Conservation (phyloP, 1,140 invertebrate species). For the Drosophila equinoxialis region DNA sequence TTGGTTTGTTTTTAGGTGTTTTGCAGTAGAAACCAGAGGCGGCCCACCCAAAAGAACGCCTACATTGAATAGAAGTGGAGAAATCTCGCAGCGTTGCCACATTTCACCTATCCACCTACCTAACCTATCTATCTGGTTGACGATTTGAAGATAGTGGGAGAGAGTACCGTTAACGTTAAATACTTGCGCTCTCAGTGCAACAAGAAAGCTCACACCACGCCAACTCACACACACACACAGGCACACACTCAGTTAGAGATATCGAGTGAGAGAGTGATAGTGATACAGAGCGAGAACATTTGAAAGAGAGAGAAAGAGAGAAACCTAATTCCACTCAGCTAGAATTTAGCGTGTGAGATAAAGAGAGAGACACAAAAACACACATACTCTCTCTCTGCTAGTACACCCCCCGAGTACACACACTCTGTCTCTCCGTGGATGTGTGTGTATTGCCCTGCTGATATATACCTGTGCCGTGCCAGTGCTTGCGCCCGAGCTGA, state of each 20-base stretch:
- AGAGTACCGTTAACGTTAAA: slow-evolving; percentile 53
- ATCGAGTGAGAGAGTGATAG: slow-evolving; percentile 38
- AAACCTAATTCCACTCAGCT: slow-evolving; percentile 4
- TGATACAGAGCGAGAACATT: slow-evolving; percentile 21
- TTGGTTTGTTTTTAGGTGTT: slow-evolving; percentile 55
- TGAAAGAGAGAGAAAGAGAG: slow-evolving; percentile 21
- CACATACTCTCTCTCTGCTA: too few species aligned
- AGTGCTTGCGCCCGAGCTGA: slow-evolving; percentile 2
- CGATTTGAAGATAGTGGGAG: slow-evolving; percentile 60
- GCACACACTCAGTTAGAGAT: slow-evolving; percentile 13
- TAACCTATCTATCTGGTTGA: slow-evolving; percentile 9
- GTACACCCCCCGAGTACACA: slow-evolving; percentile 1
- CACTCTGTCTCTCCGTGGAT: background rate
- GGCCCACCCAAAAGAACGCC: slow-evolving; percentile 67
- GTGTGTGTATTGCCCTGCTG: background rate
- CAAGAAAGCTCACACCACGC: slow-evolving; percentile 26
- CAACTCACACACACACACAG: background rate
- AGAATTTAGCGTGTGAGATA: background rate
- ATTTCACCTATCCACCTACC: slow-evolving; percentile 10
- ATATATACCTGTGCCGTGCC: background rate
- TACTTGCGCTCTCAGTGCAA: slow-evolving; percentile 47
- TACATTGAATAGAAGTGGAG: slow-evolving; percentile 51
- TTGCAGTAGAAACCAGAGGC: slow-evolving; percentile 52
- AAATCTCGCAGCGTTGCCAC: slow-evolving; percentile 56
- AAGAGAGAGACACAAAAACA: slow-evolving; percentile 13